Evolutionary conservation across 2,888 invertebrate genomes (phyloP), one percentile per base, ranked within the genome.

Genomic region (Aelia acuminata): DNA sequence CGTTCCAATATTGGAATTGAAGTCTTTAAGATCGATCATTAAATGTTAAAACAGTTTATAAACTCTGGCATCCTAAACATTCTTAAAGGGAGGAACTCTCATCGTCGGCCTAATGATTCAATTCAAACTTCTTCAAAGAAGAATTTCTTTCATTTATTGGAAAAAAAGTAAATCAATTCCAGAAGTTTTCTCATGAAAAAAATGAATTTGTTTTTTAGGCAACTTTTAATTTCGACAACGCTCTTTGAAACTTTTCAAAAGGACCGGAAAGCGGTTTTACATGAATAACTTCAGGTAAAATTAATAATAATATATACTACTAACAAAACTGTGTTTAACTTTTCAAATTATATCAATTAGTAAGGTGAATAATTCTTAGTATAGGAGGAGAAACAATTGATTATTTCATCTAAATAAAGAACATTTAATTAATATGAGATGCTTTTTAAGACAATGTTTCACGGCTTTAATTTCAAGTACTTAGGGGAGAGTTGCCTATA

Each of bases 71-170:
- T 70, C 35, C 63, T 18, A 70, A 70, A 70, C 35, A 63, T 63
- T 63, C 31, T 63, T 63, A 31, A 63, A 63, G 63, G 26, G 35
- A 35, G 31, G 10, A 70, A 70, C 63, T 70, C 35, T 10, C 35
- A 70, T 35, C 63, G 4, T 18, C 5, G 63, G 7, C 63, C 63
- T 35, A 70, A 70, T 70, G 63, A 70, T 70, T 70, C 63, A 70
- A 70, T 70, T 70, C 63, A 70, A 70, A 70, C 63, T 70, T 35
- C 31, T 70, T 70, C 63, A 70, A 70, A 70, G 63, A 70, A 70
- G 63, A 70, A 70, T 70, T 70, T 70, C 63, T 70, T 70, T 70
- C 35, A 70, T 70, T 70, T 70, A 70, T 70, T 70, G 63, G 63
- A 70, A 70, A 63, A n/a, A 70, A 70, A 70, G 63, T 70, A 70